Percentiles rank a stretch among this genome's conserved stretches.
Conservation (phyloP, 1,140 invertebrate genomes). For the Mizuhopecten yessoensis region DNA sequence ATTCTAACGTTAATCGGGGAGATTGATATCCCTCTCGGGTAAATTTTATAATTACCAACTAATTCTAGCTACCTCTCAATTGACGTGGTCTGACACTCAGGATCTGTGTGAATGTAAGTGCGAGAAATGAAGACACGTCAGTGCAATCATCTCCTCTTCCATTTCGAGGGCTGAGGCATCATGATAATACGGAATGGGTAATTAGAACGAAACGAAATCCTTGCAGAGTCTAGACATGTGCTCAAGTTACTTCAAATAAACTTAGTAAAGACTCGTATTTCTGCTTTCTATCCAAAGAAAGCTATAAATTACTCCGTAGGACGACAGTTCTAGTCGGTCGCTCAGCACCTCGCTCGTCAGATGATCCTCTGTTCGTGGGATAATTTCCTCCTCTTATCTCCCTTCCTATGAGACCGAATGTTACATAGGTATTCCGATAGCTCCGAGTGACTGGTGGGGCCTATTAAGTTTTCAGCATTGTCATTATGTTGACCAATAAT, state of each 20-base stretch:
- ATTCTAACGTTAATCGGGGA: conserved; percentile 23
- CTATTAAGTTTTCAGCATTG: too few relatives aligned
- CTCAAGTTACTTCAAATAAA: conserved; percentile 44
- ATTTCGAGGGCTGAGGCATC: conserved; percentile 4
- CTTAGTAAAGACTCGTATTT: conserved; percentile 41
- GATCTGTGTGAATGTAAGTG: conserved; percentile 9
- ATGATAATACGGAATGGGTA: conserved; percentile 39
- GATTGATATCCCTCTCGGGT: conserved; percentile 37
- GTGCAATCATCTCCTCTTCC: conserved; percentile 3
- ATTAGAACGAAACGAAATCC: conserved; percentile 45
- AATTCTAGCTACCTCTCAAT: conserved; percentile 34
- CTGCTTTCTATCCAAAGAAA: conserved; percentile 37
- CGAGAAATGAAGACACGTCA: not conserved
- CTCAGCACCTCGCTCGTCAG: not conserved
- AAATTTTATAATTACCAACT: conserved; percentile 40
- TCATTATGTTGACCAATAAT: too few relatives aligned
- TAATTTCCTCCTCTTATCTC: conserved; percentile 1
- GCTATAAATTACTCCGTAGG: not conserved
- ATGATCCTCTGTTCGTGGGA: not conserved
- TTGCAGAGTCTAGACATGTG: conserved; percentile 25
- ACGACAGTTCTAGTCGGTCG: not conserved
- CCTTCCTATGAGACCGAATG: not conserved
- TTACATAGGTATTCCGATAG: too few relatives aligned
- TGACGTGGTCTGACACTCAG: not conserved
- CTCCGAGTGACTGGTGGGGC: too few relatives aligned